Base-by-base conservation (phyloP, 2,113 vertebrate species). In the Triplophysa rosa region DNA sequence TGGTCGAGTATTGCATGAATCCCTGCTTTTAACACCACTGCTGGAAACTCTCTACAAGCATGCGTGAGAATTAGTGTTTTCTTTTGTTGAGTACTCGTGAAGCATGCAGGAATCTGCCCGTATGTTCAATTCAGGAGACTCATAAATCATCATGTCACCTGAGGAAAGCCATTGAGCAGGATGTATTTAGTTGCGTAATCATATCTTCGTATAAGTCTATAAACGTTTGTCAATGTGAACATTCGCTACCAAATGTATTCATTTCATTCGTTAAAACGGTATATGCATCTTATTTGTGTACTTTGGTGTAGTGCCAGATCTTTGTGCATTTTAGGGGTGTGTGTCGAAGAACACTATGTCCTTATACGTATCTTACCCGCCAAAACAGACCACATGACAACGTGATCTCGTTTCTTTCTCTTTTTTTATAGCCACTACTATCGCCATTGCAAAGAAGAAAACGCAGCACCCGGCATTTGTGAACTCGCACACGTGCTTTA, bases 401-500 rank as follows among this genome's bases (percentile, higher is more conserved):
- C 59, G 61, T 73, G 70, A 73, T 65, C 61, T 8, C 24, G 24
- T 4, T 75, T 65, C 62, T 29, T 6, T 66, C 10, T 49, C 10
- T 26, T 49, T 64, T 64, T 76, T 65, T 74, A 2, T 49, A 63
- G 2, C 16, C 49, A 37, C 13, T 21, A 45, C 58, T 71, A 26
- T 64, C 3, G 21, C 24, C 19, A 4, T 58, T 17, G 74, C 37
- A n/a, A n/a, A n/a, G 16, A 40, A 58, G 7, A 11, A 58, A 11
- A 77, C 2, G 3, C 69, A 16, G 16, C 66, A 49, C 29, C 90
- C 90, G 90, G 92, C 90, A 77, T 88, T 81, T 88, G 26, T 49
- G n/a, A 9, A 64, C 0, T 24, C 84, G 83, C 90, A 91, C 91
- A 91, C 91, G 91, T 87, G 86, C 83, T 68, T 86, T 83, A 87